Percentiles rank a stretch among this genome's conserved stretches.
Conservation (phyloP, 2,888 invertebrate genomes). For the Argyresthia goedartella region DNA sequence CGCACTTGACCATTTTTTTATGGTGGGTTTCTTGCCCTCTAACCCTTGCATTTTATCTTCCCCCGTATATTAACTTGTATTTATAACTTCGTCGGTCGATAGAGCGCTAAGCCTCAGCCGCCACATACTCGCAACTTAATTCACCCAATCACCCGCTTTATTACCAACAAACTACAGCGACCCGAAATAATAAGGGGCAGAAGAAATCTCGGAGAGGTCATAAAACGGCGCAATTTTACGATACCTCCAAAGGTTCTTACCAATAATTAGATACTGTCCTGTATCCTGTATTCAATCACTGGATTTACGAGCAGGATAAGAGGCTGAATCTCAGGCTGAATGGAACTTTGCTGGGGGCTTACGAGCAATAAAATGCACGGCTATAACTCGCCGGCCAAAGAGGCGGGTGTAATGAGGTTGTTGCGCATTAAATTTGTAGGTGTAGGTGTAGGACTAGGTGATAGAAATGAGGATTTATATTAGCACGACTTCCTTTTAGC, state of each 20-base stretch:
- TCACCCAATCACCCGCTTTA: background rate
- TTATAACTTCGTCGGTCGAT: too few relatives aligned
- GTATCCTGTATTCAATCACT: slow-evolving; percentile 23
- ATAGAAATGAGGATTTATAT: too few relatives aligned
- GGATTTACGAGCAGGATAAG: slow-evolving; percentile 14
- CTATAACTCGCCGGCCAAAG: background rate
- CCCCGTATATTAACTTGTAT: too few relatives aligned
- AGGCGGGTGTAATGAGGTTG: too few relatives aligned
- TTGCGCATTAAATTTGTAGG: too few relatives aligned
- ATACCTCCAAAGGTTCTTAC: slow-evolving; percentile 14
- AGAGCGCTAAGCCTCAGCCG: too few relatives aligned
- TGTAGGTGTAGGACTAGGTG: too few relatives aligned
- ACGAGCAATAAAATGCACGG: background rate
- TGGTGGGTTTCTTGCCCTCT: too few relatives aligned
- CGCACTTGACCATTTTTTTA: too few relatives aligned
- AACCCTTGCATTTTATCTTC: too few relatives aligned
- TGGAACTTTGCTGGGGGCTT: background rate
- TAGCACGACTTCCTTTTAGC: too few relatives aligned
- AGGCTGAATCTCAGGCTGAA: background rate
- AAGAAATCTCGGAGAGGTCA: slow-evolving; percentile 19
- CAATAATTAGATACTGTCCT: slow-evolving; percentile 26
- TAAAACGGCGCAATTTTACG: slow-evolving; percentile 15
- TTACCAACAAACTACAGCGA: background rate
- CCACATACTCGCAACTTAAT: background rate
- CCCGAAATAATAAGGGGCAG: background rate